Conservation (phyloP, 2,888 invertebrate species). For the Catocala fraxini region DNA sequence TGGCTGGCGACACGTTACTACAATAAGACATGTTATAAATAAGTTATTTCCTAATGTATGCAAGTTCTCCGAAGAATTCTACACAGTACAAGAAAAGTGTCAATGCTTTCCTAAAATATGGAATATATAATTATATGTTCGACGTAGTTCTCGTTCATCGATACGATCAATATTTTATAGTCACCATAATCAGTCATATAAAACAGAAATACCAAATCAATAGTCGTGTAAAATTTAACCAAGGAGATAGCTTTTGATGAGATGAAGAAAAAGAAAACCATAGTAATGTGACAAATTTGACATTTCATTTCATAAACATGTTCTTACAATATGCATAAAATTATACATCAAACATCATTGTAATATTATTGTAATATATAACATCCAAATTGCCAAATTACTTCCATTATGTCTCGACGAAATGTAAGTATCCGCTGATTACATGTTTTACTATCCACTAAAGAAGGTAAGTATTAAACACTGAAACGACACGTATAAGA, state of each 20-base stretch:
- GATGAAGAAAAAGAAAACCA: no score
- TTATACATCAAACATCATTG: neutral
- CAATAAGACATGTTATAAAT: constrained; percentile 59
- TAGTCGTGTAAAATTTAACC: no score
- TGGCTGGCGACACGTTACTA: constrained; percentile 90
- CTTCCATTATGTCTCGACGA: constrained; percentile 54
- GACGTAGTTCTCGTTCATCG: no score
- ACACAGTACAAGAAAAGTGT: constrained; percentile 56
- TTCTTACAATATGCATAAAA: constrained; percentile 6
- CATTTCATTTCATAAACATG: no score
- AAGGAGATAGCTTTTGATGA: no score
- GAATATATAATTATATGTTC: neutral
- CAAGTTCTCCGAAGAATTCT: constrained; percentile 62
- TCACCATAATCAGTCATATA: no score
- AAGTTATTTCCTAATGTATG: constrained; percentile 63
- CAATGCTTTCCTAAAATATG: constrained; percentile 56
- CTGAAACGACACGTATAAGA: no score
- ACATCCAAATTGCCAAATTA: constrained; percentile 6
- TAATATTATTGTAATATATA: constrained; percentile 1
- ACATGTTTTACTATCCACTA: no score
- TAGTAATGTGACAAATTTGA: no score
- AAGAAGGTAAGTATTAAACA: no score
- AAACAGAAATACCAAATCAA: no score
- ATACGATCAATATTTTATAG: no score
- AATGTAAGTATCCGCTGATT: constrained; percentile 49